Evolutionary conservation across 1,140 invertebrate species (phyloP), one percentile per base, ranked within the genome.

Genomic region (Bombus cullumanus): DNA sequence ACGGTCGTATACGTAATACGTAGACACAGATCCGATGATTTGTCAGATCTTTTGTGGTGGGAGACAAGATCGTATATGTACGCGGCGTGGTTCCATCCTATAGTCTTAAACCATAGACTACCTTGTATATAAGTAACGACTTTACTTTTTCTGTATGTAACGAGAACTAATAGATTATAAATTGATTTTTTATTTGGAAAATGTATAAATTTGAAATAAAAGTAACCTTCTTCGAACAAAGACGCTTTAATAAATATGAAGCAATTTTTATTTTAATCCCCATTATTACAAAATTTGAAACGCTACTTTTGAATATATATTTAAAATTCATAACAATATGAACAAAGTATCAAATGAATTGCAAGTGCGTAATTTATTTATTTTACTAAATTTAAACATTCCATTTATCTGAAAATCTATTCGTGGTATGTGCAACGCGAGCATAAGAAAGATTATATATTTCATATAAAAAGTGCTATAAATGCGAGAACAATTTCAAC

Each of bases 261-360:
- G 9, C 3, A 43, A 28, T 28, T 31, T 43, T 75, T 22, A 18
- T 22, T 22, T 37, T 18, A 64, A 75, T 37, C 28, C 12, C n/a
- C 43, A 53, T 64, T 73, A 39, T 76, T 83, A 69, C 31, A 83
- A 83, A 68, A 77, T 41, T 39, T 59, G 13, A 39, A 57, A 57
- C 10, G 39, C 77, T 53, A 69, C 25, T 64, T 34, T 77, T 66
- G 10, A 83, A 28, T 68, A 68, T 68, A 41, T 69, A 25, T n/a
- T 83, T 76, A 53, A 75, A 39, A 31, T 76, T 66, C 47, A 34
- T 76, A 83, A 47, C 25, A 18, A 82, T 62, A 69, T 69, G 68
- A 66, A 57, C 37, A 77, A 41, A 77, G 37, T 77, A 77, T 77
- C 28, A 69, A 83, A 57, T 68, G 57, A 83, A 83, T 39, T 68